phyloP scores from a whole-genome alignment of 1,140 invertebrate species.

The Zophobas morio region DNA sequence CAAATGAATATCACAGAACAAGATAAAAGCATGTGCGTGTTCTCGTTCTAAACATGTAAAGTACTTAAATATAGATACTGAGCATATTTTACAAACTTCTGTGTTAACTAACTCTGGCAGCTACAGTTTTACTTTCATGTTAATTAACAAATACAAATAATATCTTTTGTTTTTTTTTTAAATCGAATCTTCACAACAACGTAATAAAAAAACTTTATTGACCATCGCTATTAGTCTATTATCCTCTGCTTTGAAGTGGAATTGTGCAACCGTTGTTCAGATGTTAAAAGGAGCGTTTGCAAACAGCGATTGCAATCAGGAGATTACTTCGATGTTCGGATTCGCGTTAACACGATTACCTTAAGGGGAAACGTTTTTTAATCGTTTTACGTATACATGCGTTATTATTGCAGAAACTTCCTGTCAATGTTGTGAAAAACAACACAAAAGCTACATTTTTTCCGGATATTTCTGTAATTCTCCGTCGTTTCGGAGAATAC shows the following conservation, averaged over 20 bases:
- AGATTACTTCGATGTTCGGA: conserved; percentile 4
- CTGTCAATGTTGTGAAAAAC: background rate
- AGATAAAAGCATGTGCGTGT: conserved; percentile 43
- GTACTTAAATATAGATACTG: conserved; percentile 19
- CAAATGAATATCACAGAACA: conserved; percentile 46
- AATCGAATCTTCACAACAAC: background rate
- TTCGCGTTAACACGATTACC: background rate
- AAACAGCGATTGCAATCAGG: conserved; percentile 10
- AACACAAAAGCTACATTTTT: conserved; percentile 17
- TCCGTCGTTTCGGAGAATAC: conserved; percentile 3
- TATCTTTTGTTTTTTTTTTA: background rate
- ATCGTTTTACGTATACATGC: no score
- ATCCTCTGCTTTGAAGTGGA: background rate
- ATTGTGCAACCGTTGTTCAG: conserved; percentile 1
- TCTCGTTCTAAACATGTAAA: conserved; percentile 31
- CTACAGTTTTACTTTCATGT: background rate
- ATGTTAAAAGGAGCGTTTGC: background rate
- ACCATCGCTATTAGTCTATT: no score
- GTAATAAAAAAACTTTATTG: no score
- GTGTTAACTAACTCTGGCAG: background rate
- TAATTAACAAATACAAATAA: background rate
- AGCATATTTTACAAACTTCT: background rate
- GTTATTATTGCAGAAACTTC: background rate
- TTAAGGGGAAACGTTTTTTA: background rate
- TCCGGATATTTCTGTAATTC: conserved; percentile 7